Percentiles rank a stretch among this genome's conserved stretches.
phyloP scores from a whole-genome alignment of 2,113 vertebrate genomes.

The Embiotoca jacksoni region DNA sequence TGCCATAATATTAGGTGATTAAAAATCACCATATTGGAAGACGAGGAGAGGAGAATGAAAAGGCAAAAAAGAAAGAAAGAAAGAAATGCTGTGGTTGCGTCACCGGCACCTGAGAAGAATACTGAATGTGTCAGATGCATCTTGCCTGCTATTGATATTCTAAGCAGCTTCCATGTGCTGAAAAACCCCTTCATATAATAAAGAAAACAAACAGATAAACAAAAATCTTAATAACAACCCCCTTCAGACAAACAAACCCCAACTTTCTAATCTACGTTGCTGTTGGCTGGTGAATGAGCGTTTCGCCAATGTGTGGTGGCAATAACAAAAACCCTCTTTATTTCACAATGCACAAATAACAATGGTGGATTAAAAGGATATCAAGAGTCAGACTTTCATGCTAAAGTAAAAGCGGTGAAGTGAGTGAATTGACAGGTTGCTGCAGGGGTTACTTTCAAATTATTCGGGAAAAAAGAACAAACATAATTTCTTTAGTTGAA shows the following conservation, averaged over 20 bases:
- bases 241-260: slow-evolving; percentile 33
- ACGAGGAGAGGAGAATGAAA: slow-evolving; percentile 61
- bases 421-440: slow-evolving; percentile 50
- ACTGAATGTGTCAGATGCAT: slow-evolving; percentile 34
- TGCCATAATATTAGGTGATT: slow-evolving; percentile 84
- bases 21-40: slow-evolving; percentile 78
- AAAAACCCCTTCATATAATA: slow-evolving; percentile 59
- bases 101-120: slow-evolving; percentile 63
- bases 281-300: slow-evolving; percentile 35
- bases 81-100: slow-evolving; percentile 42
- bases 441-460: slow-evolving; percentile 56
- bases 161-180: slow-evolving; percentile 50
- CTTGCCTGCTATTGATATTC: slow-evolving; percentile 70
- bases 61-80: slow-evolving; percentile 13
- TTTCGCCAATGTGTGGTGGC: slow-evolving; percentile 45
- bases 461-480: slow-evolving; percentile 25
- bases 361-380: slow-evolving; percentile 33
- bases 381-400: slow-evolving; percentile 37
- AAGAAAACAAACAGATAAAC: slow-evolving; percentile 67
- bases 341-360: slow-evolving; percentile 39
- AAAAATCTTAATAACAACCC: slow-evolving; percentile 62
- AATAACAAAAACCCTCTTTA: slow-evolving; percentile 37
- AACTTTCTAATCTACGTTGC: slow-evolving; percentile 48
- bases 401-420: slow-evolving; percentile 23
- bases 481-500: slow-evolving; percentile 31